These are phyloP conservation scores for Cromileptes altivelis DNA, from an alignment of 2,113 vertebrate genomes.

Conservation along the genomic window DNA sequence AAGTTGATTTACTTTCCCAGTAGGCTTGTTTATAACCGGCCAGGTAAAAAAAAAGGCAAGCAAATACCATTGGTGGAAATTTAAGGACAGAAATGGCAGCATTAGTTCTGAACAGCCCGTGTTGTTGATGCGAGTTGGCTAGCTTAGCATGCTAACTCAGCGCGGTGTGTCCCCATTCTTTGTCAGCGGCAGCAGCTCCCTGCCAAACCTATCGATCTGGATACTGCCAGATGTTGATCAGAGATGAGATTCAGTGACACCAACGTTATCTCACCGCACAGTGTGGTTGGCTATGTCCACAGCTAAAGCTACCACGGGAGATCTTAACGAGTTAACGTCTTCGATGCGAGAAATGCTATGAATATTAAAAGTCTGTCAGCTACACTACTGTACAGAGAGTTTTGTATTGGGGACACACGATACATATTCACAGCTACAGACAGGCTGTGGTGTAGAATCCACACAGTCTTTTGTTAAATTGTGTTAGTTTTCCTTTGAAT, in stretches of 20 bases:
- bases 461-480: neutral
- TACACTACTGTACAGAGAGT: constrained; percentile 12
- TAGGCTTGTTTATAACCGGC: neutral
- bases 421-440: neutral
- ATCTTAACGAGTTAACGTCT: neutral
- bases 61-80: neutral
- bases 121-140: constrained; percentile 67
- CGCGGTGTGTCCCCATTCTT: constrained; percentile 63
- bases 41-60: neutral
- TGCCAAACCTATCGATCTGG: constrained; percentile 42
- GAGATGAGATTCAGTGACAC: neutral
- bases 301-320: too few relatives aligned
- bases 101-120: constrained; percentile 1
- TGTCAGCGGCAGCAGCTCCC: constrained; percentile 58
- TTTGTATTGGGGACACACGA: neutral
- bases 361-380: neutral
- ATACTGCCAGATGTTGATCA: constrained; percentile 50
- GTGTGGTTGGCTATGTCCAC: neutral
- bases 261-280: neutral
- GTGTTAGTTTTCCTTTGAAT: neutral
- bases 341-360: neutral
- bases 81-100: neutral
- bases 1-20: constrained; percentile 9
- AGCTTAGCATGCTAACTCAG: constrained; percentile 78
- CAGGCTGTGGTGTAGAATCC: neutral